phyloP scores from a whole-genome alignment of 1,140 invertebrate species.

The Globodera ellingtonae region DNA sequence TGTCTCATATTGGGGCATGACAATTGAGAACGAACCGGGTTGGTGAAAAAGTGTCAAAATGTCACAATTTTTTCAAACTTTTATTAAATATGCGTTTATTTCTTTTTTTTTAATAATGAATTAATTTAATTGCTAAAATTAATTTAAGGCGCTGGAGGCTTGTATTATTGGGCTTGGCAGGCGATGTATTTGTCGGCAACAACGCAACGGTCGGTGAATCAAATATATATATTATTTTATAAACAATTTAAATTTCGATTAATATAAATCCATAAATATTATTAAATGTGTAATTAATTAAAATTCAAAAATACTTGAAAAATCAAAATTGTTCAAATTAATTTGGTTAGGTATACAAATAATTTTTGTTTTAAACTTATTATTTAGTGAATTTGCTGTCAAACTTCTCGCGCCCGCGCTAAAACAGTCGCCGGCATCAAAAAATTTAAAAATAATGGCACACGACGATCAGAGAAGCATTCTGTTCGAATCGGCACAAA shows the following conservation, averaged over 20 bases:
- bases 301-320: too few species aligned
- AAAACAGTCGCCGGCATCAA: constrained; percentile 26
- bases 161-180: constrained; percentile 72
- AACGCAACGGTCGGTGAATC: constrained; percentile 42
- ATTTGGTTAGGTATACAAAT: too few species aligned
- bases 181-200: constrained; percentile 76
- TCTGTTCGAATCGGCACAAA: constrained; percentile 72
- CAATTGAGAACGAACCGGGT: constrained; percentile 72
- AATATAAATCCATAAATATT: too few species aligned
- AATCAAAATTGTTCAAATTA: too few species aligned
- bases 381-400: constrained; percentile 56
- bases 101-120: too few species aligned
- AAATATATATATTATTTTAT: too few species aligned
- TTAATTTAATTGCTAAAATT: too few species aligned
- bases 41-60: background rate
- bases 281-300: too few species aligned
- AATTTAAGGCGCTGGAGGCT: constrained; percentile 28
- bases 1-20: constrained; percentile 72
- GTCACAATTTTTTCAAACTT: too few species aligned
- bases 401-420: constrained; percentile 46
- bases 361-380: background rate
- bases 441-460: constrained; percentile 56
- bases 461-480: constrained; percentile 65
- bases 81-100: too few species aligned
- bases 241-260: too few species aligned